phyloP scores from a whole-genome alignment of 2,113 vertebrate species.

The Helogale parvula region DNA sequence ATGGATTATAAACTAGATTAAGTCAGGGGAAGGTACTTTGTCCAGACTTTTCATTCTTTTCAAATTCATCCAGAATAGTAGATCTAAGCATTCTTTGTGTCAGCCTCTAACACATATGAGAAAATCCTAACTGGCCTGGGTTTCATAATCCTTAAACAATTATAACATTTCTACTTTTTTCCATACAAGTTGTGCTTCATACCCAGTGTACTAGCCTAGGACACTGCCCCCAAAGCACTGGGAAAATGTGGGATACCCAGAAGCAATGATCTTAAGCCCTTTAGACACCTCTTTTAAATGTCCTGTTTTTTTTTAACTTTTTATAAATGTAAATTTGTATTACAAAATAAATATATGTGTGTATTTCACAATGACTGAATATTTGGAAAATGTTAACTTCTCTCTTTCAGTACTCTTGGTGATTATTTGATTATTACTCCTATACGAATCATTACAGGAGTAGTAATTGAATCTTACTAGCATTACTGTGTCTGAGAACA shows the following conservation, averaged over 20 bases:
- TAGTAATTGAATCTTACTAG: conserved; percentile 13
- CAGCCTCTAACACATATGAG: not conserved
- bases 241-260: not conserved
- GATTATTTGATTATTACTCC: conserved; percentile 15
- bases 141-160: not conserved
- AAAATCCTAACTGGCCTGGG: not conserved
- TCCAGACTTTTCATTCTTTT: not conserved
- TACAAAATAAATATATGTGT: not conserved
- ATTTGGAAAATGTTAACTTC: conserved; percentile 17
- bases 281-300: not conserved
- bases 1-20: not conserved
- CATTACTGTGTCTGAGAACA: conserved; percentile 46
- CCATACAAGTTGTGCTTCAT: not conserved
- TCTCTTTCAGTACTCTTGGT: not conserved
- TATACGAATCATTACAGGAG: not conserved
- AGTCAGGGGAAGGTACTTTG: not conserved
- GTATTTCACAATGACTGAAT: conserved; percentile 16
- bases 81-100: not conserved
- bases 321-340: not conserved
- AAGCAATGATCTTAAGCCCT: not conserved
- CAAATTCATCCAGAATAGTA: not conserved
- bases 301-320: not conserved
- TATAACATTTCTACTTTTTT: not conserved
- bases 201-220: not conserved
- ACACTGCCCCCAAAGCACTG: not conserved